Evolutionary conservation across 2,888 invertebrate genomes (phyloP).

Genomic region (Drosophila aldrichi): DNA sequence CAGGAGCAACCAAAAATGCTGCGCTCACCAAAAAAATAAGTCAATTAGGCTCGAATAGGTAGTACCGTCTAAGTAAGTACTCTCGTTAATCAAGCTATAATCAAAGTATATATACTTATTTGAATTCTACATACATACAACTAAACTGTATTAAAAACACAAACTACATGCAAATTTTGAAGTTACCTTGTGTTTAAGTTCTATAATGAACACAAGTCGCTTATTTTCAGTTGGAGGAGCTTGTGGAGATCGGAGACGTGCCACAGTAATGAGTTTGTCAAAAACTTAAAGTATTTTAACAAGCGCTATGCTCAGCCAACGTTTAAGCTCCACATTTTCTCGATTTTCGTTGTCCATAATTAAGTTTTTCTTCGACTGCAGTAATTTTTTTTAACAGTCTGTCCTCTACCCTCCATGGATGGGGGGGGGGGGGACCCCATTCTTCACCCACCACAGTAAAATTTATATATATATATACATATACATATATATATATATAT

Average conservation of each 20-base stretch:
- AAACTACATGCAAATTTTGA: constrained; percentile 17
- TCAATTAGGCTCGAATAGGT: not conserved
- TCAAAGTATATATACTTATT: too few species aligned
- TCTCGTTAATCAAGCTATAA: not conserved
- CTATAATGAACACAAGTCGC: not conserved
- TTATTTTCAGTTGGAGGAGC: too few species aligned
- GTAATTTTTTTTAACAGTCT: too few species aligned
- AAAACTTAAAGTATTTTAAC: constrained; percentile 47
- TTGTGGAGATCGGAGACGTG: not conserved
- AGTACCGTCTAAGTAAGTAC: not conserved
- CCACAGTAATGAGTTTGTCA: constrained; percentile 49
- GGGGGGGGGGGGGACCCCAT: too few species aligned
- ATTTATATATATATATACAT: too few species aligned
- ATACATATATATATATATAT: not conserved
- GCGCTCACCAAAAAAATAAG: not conserved
- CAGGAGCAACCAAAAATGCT: constrained; percentile 11
- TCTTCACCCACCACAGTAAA: too few species aligned
- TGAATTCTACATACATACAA: not conserved
- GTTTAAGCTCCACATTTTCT: not conserved
- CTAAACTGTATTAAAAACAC: not conserved
- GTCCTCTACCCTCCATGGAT: too few species aligned
- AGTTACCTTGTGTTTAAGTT: constrained; percentile 18
- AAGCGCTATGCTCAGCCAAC: constrained; percentile 25
- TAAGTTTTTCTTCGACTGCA: constrained; percentile 27
- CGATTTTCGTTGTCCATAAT: constrained; percentile 60